Evolutionary conservation across 2,888 invertebrate species (phyloP), one percentile per base, ranked within the genome.

Genomic region (Amitus sp.): DNA sequence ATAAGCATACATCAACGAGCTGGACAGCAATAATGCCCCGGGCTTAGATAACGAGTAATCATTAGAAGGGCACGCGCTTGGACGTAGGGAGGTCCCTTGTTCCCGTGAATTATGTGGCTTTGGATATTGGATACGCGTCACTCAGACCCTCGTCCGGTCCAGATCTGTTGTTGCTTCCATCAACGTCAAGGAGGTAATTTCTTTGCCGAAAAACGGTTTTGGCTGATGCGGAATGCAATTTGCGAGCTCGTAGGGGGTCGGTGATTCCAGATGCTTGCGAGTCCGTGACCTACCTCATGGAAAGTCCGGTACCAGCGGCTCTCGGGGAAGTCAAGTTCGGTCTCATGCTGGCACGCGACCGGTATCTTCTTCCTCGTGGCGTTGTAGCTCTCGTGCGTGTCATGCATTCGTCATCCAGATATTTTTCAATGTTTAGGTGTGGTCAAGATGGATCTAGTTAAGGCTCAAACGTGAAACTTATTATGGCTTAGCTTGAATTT

Each of bases 11-110:
- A 34, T 47, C 47, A 47, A 34, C 19, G 47, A 47, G 19, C 34
- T 18, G 34, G 47, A 47, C 47, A 47, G 47, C 20, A 10, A 23
- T 33, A 12, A 27, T 48, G 48, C 45, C 43, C 55, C 27, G 23
- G 47, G 47, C 40, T 47, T 53, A 53, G 48, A 48, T 43, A 55
- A 55, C 47, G 47, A 48, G 55, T 30, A 40, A 52, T 52, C 45
- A 52, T 52, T 52, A 55, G 42, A 48, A 47, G 55, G 48, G 48
- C n/a, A n/a, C n/a, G n/a, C 48, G 43, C 47, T 42, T 20, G 30
- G 45, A 45, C 45, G 45, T 28, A 13, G 7, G 12, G 45, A 45
- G 28, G 45, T 45, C 45, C 33, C 30, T 46, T 46, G 46, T 46
- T 46, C 30, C 27, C 30, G 30, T 46, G 46, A 46, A 30, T 46